Conservation (phyloP, 2,113 vertebrate genomes). For the Melanocharis versteri region DNA sequence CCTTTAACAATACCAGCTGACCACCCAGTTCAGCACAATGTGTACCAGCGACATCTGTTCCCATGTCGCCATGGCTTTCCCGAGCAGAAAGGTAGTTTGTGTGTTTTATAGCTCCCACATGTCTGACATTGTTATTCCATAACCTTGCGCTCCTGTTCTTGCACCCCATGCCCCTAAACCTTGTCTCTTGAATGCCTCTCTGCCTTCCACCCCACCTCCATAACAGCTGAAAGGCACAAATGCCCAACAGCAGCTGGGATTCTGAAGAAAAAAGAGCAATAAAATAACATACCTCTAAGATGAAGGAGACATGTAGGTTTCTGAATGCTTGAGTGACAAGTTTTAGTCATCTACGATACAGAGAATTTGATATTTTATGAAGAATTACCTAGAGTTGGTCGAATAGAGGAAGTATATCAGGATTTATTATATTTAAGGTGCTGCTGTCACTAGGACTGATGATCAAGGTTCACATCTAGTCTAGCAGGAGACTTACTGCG, state of each 20-base stretch:
- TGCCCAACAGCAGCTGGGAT: slow-evolving; percentile 59
- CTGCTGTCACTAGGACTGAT: background rate
- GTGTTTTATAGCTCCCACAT: slow-evolving; percentile 33
- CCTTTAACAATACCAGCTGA: background rate
- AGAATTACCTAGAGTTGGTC: background rate
- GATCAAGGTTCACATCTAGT: background rate
- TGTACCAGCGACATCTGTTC: slow-evolving; percentile 19
- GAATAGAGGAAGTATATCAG: slow-evolving; percentile 17
- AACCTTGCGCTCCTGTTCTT: slow-evolving; percentile 25
- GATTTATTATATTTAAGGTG: slow-evolving; percentile 31
- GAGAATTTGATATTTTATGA: slow-evolving; percentile 18
- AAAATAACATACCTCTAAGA: slow-evolving; percentile 29
- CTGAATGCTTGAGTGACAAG: slow-evolving; percentile 37
- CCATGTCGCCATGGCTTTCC: background rate
- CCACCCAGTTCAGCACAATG: background rate
- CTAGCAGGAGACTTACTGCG: background rate
- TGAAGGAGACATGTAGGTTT: slow-evolving; percentile 28
- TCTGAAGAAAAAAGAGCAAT: slow-evolving; percentile 54
- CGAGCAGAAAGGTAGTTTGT: background rate
- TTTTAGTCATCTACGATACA: background rate
- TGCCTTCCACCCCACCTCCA: background rate
- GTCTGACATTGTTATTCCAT: slow-evolving; percentile 39
- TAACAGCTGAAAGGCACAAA: slow-evolving; percentile 72
- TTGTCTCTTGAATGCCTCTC: slow-evolving; percentile 36
- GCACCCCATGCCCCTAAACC: slow-evolving; percentile 3